phyloP scores from a whole-genome alignment of 2,113 vertebrate species.

The Dromas ardeola region DNA sequence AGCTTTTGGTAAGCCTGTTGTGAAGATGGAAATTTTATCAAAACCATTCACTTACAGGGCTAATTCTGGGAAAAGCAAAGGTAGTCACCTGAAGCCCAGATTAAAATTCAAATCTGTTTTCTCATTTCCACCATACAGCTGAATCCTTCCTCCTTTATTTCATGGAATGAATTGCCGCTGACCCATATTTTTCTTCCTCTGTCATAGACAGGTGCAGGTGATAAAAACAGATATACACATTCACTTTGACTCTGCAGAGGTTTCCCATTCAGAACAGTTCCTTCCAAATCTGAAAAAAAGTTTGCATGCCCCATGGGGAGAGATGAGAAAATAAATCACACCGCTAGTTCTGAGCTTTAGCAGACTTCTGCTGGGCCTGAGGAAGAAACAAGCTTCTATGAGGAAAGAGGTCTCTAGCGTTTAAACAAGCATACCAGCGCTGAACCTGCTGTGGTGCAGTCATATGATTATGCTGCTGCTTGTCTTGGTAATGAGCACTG shows the following conservation, averaged over 20 bases:
- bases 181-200: not conserved
- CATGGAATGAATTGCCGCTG: not conserved
- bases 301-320: not conserved
- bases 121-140: not conserved
- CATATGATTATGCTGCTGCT: not conserved
- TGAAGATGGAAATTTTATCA: not conserved
- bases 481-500: not conserved
- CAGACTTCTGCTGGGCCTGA: not conserved
- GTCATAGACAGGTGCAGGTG: not conserved
- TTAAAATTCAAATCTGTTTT: not conserved
- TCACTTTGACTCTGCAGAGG: not conserved
- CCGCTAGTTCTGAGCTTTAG: not conserved
- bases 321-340: not conserved
- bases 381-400: not conserved
- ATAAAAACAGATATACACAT: not conserved
- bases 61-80: not conserved
- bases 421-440: not conserved
- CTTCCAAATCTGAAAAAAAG: not conserved
- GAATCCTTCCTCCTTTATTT: not conserved
- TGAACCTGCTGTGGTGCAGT: not conserved
- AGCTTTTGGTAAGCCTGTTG: not conserved
- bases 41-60: not conserved
- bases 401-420: not conserved
- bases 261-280: not conserved
- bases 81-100: not conserved